Base-by-base conservation (phyloP, 2,113 vertebrate genomes). In the Zosterops hypoxanthus region DNA sequence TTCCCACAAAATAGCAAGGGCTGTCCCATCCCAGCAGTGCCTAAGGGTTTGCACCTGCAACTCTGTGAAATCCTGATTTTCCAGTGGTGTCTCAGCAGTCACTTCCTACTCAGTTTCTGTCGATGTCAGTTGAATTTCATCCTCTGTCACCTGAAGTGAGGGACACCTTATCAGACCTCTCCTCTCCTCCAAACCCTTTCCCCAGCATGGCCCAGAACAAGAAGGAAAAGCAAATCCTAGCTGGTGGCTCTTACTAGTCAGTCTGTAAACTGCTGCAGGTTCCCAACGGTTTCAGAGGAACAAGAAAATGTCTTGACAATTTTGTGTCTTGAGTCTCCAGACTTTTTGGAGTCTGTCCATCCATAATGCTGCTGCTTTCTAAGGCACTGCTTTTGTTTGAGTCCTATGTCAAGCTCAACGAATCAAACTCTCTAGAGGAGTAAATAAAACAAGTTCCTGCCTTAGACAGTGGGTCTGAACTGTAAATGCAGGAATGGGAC, bases 401-500 rank as follows among this genome's bases (percentile, higher is more conserved):
- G 47, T 42, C 57, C 87, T 70, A 46, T 34, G 17, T 72, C 2
- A 1, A 90, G 70, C 55, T 0, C 19, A 16, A 73, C 52, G 71
- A 94, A 95, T 69, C 84, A 92, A 91, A 78, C 39, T 86, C 82
- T 86, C 85, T 12, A 68, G 79, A 81, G 66, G 63, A 93, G 64
- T 25, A 77, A 87, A 82, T n/a, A 65, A 87, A 94, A 79, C 57
- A 87, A 82, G 59, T 66, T 87, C 49, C 78, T 2, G 36, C 61
- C 78, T 94, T 70, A 86, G 79, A 92, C 94, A 93, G 56, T 41
- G 68, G 36, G 26, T 52, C 87, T 86, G 76, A 93, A 77, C 39
- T 49, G 14, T 29, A 44, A 68, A 86, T 2, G 5, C 75, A 77
- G 33, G 42, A 86, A 14, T 6, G 9, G 64, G 63, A 49, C 22